Conservation (phyloP, 2,888 invertebrate genomes). For the Meteorus colon region DNA sequence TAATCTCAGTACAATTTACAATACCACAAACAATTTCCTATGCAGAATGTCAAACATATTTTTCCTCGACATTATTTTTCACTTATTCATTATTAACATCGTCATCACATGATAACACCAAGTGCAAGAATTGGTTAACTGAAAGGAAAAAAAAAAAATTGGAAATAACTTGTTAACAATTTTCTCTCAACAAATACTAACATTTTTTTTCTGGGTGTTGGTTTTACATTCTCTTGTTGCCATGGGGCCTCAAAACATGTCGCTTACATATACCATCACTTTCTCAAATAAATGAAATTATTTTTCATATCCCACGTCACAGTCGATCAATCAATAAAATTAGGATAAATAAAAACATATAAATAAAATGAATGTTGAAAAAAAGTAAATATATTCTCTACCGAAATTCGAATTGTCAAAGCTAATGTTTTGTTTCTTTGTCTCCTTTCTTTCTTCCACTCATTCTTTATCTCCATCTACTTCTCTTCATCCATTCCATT, state of each 20-base stretch:
- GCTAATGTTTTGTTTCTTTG: not conserved
- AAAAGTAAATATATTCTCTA: not conserved
- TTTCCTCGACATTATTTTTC: too few species aligned
- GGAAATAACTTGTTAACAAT: too few species aligned
- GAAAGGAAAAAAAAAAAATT: too few species aligned
- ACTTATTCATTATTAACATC: too few species aligned
- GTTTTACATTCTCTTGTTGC: conserved; percentile 38
- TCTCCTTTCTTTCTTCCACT: not conserved
- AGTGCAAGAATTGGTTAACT: too few species aligned
- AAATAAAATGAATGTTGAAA: not conserved
- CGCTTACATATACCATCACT: conserved; percentile 11
- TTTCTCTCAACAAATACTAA: too few species aligned
- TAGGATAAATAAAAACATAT: not conserved
- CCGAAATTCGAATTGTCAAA: not conserved
- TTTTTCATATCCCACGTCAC: conserved; percentile 1
- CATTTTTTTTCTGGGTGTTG: not conserved
- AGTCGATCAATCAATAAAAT: conserved; percentile 11
- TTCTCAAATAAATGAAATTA: conserved; percentile 21
- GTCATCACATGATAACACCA: too few species aligned
- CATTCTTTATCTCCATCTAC: conserved; percentile 15
- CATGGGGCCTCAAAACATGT: conserved; percentile 32
- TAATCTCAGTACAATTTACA: too few species aligned
- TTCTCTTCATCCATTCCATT: conserved; percentile 23
- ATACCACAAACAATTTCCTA: too few species aligned
- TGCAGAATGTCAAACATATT: too few species aligned